These are phyloP conservation scores for Cariama cristata DNA, from an alignment of 2,113 vertebrate genomes.

Conservation along the genomic window DNA sequence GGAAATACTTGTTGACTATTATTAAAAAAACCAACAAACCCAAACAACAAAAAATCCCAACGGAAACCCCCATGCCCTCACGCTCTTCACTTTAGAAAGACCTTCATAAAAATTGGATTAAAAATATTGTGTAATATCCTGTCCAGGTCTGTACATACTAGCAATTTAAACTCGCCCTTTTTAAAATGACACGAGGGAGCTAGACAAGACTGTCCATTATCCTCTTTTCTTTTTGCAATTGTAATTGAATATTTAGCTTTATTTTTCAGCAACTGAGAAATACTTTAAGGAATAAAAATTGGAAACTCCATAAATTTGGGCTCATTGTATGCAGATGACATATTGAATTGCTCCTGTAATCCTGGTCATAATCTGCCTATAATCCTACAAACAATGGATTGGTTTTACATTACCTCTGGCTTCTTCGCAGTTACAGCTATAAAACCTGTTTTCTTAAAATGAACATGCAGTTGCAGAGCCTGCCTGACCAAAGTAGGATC, in stretches of 20 bases:
- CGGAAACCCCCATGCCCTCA: not conserved
- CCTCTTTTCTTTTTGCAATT: conserved; percentile 63
- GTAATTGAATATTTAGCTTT: conserved; percentile 45
- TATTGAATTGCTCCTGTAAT: conserved; percentile 17
- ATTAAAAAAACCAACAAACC: not conserved
- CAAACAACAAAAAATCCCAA: not conserved
- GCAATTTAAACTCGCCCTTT: conserved; percentile 70
- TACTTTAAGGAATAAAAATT: not conserved
- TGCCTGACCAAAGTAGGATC: not conserved
- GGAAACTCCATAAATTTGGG: not conserved
- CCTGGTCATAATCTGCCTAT: conserved; percentile 20
- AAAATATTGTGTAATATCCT: conserved; percentile 64
- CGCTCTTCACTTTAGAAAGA: conserved; percentile 7
- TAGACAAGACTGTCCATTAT: conserved; percentile 39
- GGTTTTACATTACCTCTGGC: not conserved
- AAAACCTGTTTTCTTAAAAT: not conserved
- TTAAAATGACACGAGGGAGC: conserved; percentile 61
- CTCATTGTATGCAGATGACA: conserved; percentile 1
- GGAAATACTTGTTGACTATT: not conserved
- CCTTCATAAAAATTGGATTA: conserved; percentile 72
- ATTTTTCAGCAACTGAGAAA: not conserved
- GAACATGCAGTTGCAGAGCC: not conserved
- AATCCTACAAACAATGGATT: conserved; percentile 6
- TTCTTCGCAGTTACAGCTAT: not conserved
- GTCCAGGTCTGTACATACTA: conserved; percentile 35